Percentiles rank a stretch among this genome's conserved stretches.
phyloP scores from a whole-genome alignment of 2,797 vertebrate genomes.

The Notolepis coatsorum region DNA sequence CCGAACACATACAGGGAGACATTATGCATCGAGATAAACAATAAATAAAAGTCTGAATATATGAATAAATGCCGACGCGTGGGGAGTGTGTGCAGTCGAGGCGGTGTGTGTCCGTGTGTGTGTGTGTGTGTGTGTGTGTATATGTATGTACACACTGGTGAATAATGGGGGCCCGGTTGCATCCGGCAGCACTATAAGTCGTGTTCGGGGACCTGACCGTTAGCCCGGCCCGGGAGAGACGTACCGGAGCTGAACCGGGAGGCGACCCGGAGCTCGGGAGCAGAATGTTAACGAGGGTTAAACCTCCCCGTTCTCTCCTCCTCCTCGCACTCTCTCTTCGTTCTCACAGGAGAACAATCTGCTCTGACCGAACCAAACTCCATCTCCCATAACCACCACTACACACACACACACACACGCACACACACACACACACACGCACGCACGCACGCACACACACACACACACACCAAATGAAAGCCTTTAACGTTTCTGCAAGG shows the following conservation, averaged over 20 bases:
- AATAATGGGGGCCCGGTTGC: conserved; percentile 67
- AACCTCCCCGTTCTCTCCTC: conserved; percentile 7
- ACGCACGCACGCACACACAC: too few relatives aligned
- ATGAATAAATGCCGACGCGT: conserved; percentile 55
- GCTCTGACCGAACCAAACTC: too few relatives aligned
- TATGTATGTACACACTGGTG: too few relatives aligned
- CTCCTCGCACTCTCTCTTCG: too few relatives aligned
- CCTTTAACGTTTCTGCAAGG: too few relatives aligned
- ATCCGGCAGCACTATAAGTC: conserved; percentile 55
- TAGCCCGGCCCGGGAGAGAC: conserved; percentile 61
- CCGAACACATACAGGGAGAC: neutral
- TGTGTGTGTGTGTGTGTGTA: too few relatives aligned
- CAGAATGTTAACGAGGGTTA: conserved; percentile 51
- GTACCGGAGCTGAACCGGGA: conserved; percentile 4
- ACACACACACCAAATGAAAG: too few relatives aligned
- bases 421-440: too few relatives aligned
- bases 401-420: too few relatives aligned
- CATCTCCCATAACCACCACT: too few relatives aligned
- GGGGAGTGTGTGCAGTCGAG: too few relatives aligned
- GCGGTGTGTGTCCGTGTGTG: too few relatives aligned
- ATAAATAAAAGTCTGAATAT: conserved; percentile 65
- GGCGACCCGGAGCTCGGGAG: conserved; percentile 17
- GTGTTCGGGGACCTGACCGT: conserved; percentile 66
- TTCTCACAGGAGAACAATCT: neutral
- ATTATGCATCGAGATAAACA: conserved; percentile 47